phyloP scores from a whole-genome alignment of 2,797 vertebrate genomes.

The Lepus townsendii region DNA sequence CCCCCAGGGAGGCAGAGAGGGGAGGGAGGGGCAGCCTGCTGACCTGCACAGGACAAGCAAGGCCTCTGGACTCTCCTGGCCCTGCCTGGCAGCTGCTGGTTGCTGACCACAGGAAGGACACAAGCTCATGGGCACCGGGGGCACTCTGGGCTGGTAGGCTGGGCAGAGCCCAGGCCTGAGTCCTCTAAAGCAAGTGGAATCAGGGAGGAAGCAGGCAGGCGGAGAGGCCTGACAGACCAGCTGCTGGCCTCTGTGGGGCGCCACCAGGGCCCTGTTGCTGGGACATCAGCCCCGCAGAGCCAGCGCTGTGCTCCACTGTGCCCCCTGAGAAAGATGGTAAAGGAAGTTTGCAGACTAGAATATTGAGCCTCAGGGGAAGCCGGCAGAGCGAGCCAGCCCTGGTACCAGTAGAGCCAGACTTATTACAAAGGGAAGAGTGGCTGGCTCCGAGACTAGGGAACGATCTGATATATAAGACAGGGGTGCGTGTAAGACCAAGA shows the following conservation, averaged over 20 bases:
- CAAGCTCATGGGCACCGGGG: neutral
- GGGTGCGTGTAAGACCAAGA: neutral
- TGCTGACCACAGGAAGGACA: too few relatives aligned
- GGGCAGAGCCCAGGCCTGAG: neutral
- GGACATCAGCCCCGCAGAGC: neutral
- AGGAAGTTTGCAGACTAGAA: neutral
- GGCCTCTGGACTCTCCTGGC: neutral
- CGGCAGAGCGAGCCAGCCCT: neutral
- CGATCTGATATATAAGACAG: neutral
- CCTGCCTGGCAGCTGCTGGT: fast-evolving
- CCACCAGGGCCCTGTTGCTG: too few relatives aligned
- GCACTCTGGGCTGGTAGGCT: neutral
- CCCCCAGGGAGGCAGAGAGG: fast-evolving
- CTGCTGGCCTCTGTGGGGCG: too few relatives aligned
- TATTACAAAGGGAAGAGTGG: neutral
- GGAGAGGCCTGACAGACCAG: too few relatives aligned
- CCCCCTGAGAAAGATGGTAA: neutral
- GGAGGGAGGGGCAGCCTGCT: neutral
- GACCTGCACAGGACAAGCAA: neutral
- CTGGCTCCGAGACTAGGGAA: neutral
- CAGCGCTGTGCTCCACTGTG: too few relatives aligned
- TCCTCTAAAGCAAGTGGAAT: neutral
- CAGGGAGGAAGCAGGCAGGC: too few relatives aligned
- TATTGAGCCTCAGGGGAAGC: neutral
- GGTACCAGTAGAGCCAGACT: neutral